Conservation (phyloP, 1,140 invertebrate species). For the Bicyclus anynana region DNA sequence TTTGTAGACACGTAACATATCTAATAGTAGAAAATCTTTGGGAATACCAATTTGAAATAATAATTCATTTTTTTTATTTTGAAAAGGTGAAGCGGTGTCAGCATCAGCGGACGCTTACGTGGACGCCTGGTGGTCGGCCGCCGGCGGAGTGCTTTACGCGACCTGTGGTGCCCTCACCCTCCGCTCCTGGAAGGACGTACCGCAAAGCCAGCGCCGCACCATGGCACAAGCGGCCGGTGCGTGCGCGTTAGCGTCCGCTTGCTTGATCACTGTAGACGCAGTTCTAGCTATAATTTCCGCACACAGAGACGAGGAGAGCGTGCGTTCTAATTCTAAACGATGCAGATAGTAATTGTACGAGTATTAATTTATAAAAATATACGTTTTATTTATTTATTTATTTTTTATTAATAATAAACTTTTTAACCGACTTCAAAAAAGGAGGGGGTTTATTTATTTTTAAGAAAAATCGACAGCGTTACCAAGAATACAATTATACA, state of each 20-base stretch:
- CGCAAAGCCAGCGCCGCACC: slow-evolving; percentile 31
- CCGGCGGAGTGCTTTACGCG: slow-evolving; percentile 45
- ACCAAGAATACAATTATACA: too few relatives aligned
- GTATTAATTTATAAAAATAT: too few relatives aligned
- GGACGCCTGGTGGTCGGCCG: slow-evolving; percentile 59
- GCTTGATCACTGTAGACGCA: slow-evolving; percentile 44
- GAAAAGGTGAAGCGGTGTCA: slow-evolving; percentile 55
- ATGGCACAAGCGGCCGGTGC: slow-evolving; percentile 43
- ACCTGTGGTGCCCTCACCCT: slow-evolving; percentile 46
- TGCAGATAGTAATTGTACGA: slow-evolving; percentile 2
- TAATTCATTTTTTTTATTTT: too few relatives aligned
- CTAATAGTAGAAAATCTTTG: too few relatives aligned
- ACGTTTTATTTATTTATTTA: too few relatives aligned
- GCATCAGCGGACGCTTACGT: slow-evolving; percentile 57
- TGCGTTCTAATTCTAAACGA: slow-evolving; percentile 31
- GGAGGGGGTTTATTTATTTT: too few relatives aligned
- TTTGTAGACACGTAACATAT: too few relatives aligned
- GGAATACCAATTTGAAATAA: too few relatives aligned
- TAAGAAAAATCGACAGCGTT: too few relatives aligned
- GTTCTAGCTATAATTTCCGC: slow-evolving; percentile 49
- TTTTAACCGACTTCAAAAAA: too few relatives aligned
- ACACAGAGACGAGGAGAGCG: slow-evolving; percentile 43
- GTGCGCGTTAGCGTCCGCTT: slow-evolving; percentile 45
- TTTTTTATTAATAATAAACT: too few relatives aligned
- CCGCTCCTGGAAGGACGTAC: slow-evolving; percentile 42